phyloP scores from a whole-genome alignment of 2,888 invertebrate species.

The Furcula furcula region DNA sequence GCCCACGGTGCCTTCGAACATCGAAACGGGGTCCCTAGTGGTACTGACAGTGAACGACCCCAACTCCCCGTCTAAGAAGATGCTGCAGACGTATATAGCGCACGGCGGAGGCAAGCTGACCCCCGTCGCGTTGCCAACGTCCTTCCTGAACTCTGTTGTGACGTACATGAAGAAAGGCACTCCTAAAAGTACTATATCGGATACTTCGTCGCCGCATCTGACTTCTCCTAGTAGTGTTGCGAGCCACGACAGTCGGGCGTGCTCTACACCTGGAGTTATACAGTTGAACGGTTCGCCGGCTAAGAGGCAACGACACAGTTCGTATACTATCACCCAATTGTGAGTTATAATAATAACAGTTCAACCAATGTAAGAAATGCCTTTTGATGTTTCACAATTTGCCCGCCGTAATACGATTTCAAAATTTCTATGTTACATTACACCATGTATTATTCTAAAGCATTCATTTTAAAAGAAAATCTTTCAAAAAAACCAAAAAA shows the following conservation, averaged over 20 bases:
- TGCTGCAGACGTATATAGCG: constrained; percentile 71
- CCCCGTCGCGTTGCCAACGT: constrained; percentile 58
- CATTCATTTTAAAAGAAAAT: no score
- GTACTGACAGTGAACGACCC: constrained; percentile 70
- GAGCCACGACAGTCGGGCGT: constrained; percentile 44
- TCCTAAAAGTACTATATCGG: constrained; percentile 45
- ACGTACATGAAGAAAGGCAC: constrained; percentile 67
- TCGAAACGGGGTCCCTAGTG: constrained; percentile 66
- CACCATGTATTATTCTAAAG: no score
- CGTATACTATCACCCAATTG: constrained; percentile 67
- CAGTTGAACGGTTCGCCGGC: constrained; percentile 46
- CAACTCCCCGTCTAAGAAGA: constrained; percentile 62
- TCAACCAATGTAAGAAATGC: no score
- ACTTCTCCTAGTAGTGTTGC: constrained; percentile 60
- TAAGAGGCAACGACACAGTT: constrained; percentile 54
- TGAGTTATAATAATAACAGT: constrained; percentile 19
- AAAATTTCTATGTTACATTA: no score
- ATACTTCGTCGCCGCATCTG: constrained; percentile 69
- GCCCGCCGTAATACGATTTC: no score
- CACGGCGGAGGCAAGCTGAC: constrained; percentile 55
- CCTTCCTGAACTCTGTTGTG: constrained; percentile 61
- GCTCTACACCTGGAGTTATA: constrained; percentile 41
- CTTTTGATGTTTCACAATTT: no score
- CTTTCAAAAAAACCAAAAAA: no score
- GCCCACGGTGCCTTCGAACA: constrained; percentile 50